phyloP scores from a whole-genome alignment of 2,888 invertebrate species.

The Eupithecia centaureata region DNA sequence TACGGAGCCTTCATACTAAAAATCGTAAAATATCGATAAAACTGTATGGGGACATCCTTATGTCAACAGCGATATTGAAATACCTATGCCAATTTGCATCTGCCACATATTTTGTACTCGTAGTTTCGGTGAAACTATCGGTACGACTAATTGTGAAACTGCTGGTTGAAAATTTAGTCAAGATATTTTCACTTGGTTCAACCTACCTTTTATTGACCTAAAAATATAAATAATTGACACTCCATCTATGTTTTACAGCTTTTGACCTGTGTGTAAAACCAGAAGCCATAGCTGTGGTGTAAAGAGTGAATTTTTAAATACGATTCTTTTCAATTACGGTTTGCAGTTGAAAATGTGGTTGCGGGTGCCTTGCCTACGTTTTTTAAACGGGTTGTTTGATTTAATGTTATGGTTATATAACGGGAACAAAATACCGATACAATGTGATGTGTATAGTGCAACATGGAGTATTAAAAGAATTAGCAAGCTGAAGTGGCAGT shows the following conservation, averaged over 20 bases:
- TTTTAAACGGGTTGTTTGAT: not conserved
- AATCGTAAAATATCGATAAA: too few species aligned
- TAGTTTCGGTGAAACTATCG: too few species aligned
- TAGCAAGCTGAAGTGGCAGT: too few species aligned
- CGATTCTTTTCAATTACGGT: conserved; percentile 23
- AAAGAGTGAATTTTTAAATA: conserved; percentile 12
- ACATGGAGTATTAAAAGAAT: too few species aligned
- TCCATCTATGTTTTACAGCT: conserved; percentile 3
- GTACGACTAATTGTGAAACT: too few species aligned
- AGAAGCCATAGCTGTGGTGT: not conserved
- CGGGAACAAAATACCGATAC: not conserved
- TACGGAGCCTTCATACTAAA: too few species aligned
- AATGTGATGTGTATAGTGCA: too few species aligned
- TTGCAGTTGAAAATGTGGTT: conserved; percentile 17
- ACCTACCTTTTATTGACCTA: too few species aligned
- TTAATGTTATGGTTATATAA: not conserved
- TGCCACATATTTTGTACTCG: too few species aligned
- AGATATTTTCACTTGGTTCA: too few species aligned
- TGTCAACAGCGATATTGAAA: not conserved
- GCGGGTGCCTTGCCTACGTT: conserved; percentile 8
- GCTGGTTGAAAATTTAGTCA: too few species aligned
- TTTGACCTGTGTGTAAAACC: not conserved
- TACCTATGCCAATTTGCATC: not conserved
- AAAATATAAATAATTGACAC: not conserved
- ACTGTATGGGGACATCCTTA: too few species aligned